Evolutionary conservation across 2,113 vertebrate species (phyloP), one percentile per base, ranked within the genome.

Genomic region (Mesitornis unicolor): DNA sequence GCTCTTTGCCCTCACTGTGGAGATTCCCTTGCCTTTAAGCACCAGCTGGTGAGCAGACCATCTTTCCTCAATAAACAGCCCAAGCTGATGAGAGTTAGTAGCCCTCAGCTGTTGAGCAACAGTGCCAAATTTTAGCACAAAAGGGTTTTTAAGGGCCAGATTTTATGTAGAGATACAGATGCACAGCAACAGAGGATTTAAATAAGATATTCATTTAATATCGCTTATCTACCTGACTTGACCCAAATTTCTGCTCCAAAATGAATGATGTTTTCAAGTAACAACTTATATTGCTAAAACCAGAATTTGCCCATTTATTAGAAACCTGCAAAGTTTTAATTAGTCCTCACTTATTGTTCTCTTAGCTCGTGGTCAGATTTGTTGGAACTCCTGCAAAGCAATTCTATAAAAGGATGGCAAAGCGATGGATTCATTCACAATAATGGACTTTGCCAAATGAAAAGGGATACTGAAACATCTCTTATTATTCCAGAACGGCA

Each of bases 1-100:
- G 21, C 11, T 31, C 16, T 21, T 53, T 69, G 31, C 17, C 26
- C 68, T 76, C 45, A n/a, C n/a, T 0, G 0, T 31, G 6, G 15
- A 56, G 28, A 82, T 18, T n/a, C n/a, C 47, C 75, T 57, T 50
- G 63, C 43, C 17, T 83, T 48, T 59, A 42, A 61, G 29, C 28
- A 80, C 11, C 40, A 64, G 31, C 4, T 76, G 85, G 53, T 36
- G 57, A 82, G 28, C 33, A 78, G 31, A 56, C 6, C 14, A 8
- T 3, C 12, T 24, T 73, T 65, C 28, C 70, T 59, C 67, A 85
- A 43, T 20, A 38, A 68, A 60, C 26, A 74, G 48, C 31, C 47
- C 63, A 51, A 51, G 36, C 48, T 50, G 45, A 33, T 1, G 7
- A 26, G 19, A 73, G 31, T 15, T 17, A 76, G 54, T 59, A 86